These are phyloP conservation scores for Autographa pulchrina DNA, from an alignment of 2,888 invertebrate genomes.

Conservation along the genomic window DNA sequence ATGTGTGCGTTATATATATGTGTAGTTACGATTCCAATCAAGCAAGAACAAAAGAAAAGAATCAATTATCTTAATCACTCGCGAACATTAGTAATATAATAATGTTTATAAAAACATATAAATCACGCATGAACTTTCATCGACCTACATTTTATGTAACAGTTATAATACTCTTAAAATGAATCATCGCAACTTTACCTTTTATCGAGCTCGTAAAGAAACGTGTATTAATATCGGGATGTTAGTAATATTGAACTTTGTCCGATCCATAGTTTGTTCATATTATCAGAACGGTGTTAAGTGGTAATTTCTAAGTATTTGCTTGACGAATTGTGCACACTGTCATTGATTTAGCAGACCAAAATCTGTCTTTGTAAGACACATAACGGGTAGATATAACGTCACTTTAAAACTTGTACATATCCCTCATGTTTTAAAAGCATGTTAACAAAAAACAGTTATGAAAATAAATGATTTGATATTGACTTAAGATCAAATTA, in stretches of 20 bases:
- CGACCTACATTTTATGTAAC: conserved; percentile 75
- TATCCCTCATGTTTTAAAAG: neutral
- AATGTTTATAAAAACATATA: conserved; percentile 50
- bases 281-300: conserved; percentile 49
- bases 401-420: neutral
- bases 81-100: conserved; percentile 26
- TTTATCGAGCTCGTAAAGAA: conserved; percentile 62
- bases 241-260: conserved; percentile 51
- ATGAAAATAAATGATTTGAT: too few species aligned
- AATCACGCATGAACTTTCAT: conserved; percentile 70
- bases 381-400: neutral
- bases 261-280: conserved; percentile 29
- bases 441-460: too few species aligned
- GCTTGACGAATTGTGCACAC: conserved; percentile 28
- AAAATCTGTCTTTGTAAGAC: neutral
- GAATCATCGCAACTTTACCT: conserved; percentile 70
- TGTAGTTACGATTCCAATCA: neutral
- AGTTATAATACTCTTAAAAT: conserved; percentile 69
- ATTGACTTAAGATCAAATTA: too few species aligned
- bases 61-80: conserved; percentile 12
- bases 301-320: conserved; percentile 27
- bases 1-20: too few species aligned
- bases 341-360: neutral
- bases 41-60: conserved; percentile 1
- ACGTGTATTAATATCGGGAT: conserved; percentile 33